A percentile compares a stretch with the other conserved stretches of the same genome.
phyloP scores from a whole-genome alignment of 2,888 invertebrate species.

The Yponomeuta cagnagella region DNA sequence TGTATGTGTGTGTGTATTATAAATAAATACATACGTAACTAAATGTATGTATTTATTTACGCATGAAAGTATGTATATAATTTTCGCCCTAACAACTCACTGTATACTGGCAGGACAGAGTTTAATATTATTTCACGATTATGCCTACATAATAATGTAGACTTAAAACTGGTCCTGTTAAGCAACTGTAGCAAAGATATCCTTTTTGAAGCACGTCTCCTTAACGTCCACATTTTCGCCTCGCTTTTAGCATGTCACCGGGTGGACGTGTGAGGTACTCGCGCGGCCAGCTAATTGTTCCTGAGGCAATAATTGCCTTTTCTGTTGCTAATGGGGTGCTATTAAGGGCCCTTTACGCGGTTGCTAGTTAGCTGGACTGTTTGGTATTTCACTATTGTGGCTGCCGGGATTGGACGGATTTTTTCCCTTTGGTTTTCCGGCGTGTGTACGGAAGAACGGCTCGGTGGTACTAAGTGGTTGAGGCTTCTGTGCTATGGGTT shows the following conservation, averaged over 20 bases:
- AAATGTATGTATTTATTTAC: too few relatives aligned
- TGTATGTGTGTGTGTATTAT: too few relatives aligned
- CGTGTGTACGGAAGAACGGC: neutral
- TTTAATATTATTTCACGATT: too few relatives aligned
- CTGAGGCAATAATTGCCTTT: constrained; percentile 49
- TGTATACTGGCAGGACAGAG: too few relatives aligned
- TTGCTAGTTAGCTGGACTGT: constrained; percentile 25
- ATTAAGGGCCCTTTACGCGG: constrained; percentile 33
- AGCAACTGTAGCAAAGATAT: too few relatives aligned
- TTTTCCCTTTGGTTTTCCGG: neutral
- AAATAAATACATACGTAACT: too few relatives aligned
- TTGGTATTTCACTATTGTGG: constrained; percentile 9
- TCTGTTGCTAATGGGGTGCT: constrained; percentile 39
- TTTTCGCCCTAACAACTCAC: too few relatives aligned
- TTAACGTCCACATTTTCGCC: constrained; percentile 9
- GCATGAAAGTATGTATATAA: too few relatives aligned
- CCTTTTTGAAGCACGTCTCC: neutral
- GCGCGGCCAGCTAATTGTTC: constrained; percentile 43
- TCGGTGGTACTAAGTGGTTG: neutral
- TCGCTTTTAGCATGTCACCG: constrained; percentile 10
- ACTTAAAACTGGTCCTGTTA: too few relatives aligned
- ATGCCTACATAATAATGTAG: too few relatives aligned
- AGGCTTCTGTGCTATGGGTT: too few relatives aligned
- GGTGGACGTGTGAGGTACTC: constrained; percentile 15
- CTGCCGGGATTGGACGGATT: neutral